These are phyloP conservation scores for Polietes domitor DNA, from an alignment of 2,888 invertebrate genomes.

Conservation along the genomic window DNA sequence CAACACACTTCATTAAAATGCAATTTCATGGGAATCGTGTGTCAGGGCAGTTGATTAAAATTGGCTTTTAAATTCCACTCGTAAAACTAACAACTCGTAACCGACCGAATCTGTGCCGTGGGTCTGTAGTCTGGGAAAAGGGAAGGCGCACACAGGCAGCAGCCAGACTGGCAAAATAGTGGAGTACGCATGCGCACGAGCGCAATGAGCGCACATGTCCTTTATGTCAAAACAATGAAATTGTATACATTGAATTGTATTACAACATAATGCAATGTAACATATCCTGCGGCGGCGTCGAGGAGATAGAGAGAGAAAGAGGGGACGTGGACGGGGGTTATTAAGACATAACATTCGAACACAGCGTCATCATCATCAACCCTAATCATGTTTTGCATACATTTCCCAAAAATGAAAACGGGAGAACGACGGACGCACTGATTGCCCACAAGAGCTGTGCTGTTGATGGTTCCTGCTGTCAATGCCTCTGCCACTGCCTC, in stretches of 20 bases:
- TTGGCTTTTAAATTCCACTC: slow-evolving; percentile 57
- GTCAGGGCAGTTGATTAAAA: slow-evolving; percentile 52
- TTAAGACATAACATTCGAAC: slow-evolving; percentile 28
- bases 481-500: not conserved
- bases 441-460: slow-evolving; percentile 57
- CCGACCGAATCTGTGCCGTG: slow-evolving; percentile 3
- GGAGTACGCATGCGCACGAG: slow-evolving; percentile 62
- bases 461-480: slow-evolving; percentile 13
- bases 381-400: slow-evolving; percentile 62
- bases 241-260: slow-evolving; percentile 57
- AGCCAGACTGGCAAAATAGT: not conserved
- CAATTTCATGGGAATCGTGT: slow-evolving; percentile 49
- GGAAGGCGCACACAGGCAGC: not conserved
- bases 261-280: slow-evolving; percentile 59
- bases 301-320: no score
- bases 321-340: slow-evolving; percentile 20
- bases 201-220: slow-evolving; percentile 69
- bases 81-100: slow-evolving; percentile 41
- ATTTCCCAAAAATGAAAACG: slow-evolving; percentile 28
- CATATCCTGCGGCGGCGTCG: slow-evolving; percentile 51
- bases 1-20: slow-evolving; percentile 68
- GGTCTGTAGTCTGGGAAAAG: not conserved
- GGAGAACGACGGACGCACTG: slow-evolving; percentile 32
- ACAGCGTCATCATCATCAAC: slow-evolving; percentile 29
- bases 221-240: slow-evolving; percentile 71